These are phyloP conservation scores for Hemicrepidius hirtus DNA, from an alignment of 2,888 invertebrate genomes.

Conservation along the genomic window DNA sequence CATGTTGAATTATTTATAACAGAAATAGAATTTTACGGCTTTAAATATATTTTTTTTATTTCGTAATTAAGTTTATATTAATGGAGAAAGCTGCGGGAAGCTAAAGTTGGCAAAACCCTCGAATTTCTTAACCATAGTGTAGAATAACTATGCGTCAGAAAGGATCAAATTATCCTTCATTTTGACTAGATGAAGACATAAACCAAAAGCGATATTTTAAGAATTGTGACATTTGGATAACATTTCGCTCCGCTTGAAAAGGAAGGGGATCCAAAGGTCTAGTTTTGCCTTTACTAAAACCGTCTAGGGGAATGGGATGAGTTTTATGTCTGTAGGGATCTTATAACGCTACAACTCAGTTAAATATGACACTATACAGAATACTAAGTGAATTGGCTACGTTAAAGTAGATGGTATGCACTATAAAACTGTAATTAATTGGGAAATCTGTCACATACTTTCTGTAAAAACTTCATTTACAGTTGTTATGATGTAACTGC, in stretches of 20 bases:
- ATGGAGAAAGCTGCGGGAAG: constrained; percentile 32
- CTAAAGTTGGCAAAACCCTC: constrained; percentile 8
- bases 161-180: constrained; percentile 44
- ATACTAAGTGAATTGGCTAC: constrained; percentile 37
- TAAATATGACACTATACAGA: constrained; percentile 43
- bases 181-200: constrained; percentile 59
- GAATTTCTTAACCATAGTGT: neutral
- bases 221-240: constrained; percentile 61
- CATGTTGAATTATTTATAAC: constrained; percentile 22
- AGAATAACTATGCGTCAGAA: constrained; percentile 28
- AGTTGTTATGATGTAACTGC: no score
- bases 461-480: no score
- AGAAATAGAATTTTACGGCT: constrained; percentile 30
- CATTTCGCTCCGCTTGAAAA: constrained; percentile 54
- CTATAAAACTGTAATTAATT: no score
- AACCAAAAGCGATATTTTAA: constrained; percentile 59
- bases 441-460: neutral
- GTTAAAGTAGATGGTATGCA: neutral
- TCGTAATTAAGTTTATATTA: constrained; percentile 35
- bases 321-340: constrained; percentile 47
- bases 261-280: constrained; percentile 50
- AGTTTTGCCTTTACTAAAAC: constrained; percentile 39
- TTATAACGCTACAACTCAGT: constrained; percentile 35
- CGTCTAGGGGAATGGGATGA: constrained; percentile 36
- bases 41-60: constrained; percentile 13